Percentiles rank a stretch among this genome's conserved stretches.
These are phyloP conservation scores for Melanotaenia parkinsoni DNA, from an alignment of 2,797 vertebrate species.

Conservation along the genomic window DNA sequence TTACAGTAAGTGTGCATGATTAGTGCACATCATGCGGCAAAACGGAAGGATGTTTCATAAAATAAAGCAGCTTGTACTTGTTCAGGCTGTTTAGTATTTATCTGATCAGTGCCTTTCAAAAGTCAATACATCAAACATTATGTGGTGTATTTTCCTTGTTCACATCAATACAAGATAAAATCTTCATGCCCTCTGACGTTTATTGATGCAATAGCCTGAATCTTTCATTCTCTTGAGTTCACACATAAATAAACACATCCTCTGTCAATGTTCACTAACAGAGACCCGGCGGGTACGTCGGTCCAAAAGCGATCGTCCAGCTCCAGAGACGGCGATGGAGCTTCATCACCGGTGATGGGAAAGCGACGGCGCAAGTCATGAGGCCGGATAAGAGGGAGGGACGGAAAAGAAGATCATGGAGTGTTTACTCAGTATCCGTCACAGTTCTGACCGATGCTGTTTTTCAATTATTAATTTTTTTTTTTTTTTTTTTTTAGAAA, in stretches of 20 bases:
- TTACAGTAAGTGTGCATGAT: not conserved
- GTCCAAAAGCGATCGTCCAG: slow-evolving; percentile 39
- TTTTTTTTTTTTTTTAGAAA: not conserved
- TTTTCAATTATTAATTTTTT: not conserved
- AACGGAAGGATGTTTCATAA: not conserved
- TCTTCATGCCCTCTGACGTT: not conserved
- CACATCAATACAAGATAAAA: not conserved
- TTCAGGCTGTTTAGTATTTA: not conserved
- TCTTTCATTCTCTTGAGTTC: not conserved
- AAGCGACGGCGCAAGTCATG: slow-evolving; percentile 62
- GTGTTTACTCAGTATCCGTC: not conserved
- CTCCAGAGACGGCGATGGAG: slow-evolving; percentile 15
- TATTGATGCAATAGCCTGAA: not conserved
- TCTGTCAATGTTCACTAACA: slow-evolving; percentile 57
- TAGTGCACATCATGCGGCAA: not conserved
- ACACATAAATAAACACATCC: slow-evolving; percentile 14
- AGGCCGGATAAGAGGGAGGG: not conserved
- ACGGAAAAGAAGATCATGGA: not conserved
- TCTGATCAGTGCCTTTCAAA: not conserved
- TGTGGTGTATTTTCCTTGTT: not conserved
- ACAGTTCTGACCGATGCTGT: not conserved
- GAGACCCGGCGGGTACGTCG: slow-evolving; percentile 27
- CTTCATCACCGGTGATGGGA: slow-evolving; percentile 13
- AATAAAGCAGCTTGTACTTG: not conserved
- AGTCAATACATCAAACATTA: not conserved